Base-by-base conservation (phyloP, 2,888 invertebrate genomes). In the Isoperla grammatica region DNA sequence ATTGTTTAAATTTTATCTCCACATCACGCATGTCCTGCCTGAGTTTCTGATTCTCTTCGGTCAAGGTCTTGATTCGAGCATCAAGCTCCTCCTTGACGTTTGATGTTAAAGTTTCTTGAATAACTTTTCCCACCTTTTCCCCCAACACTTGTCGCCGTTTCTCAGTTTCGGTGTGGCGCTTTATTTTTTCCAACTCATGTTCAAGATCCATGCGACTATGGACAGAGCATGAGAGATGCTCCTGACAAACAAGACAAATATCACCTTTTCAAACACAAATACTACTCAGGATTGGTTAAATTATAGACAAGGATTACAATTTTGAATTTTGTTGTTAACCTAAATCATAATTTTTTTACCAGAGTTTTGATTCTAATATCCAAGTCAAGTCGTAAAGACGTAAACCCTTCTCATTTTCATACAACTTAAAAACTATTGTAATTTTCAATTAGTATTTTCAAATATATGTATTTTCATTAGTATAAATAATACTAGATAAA, bases 41-140 rank as follows among this genome's bases (percentile, higher is more conserved):
- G 3, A 50, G 22, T 22, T 35, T 11, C 15, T 17, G 29, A 23
- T 50, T 50, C 29, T 50, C 49, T 22, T 50, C 49, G 12, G 35
- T 50, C 49, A 50, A 35, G 8, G 15, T 50, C 15, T 50, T 50
- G 13, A 50, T 50, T 9, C 29, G 49, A n/a, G 13, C 5, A 29
- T 50, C 49, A 15, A 50, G 12, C 12, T 23, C 49, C 5, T 23
- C 13, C 12, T 20, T 6, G 8, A 23, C 22, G 3, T 12, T 50
- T 4, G 23, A 15, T 22, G 29, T n/a, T 15, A 50, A n/a, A 8
- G 35, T 15, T 35, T 9, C 12, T 29, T 50, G 49, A 50, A 29
- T 50, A 2, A 35, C 13, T 22, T 11, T 11, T 1, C 15, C 49
- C 23, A 50, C 29, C 29, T 23, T 17, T 9, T 22, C 19, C 3